A percentile compares a stretch with the other conserved stretches of the same genome.
These are phyloP conservation scores for Muscicapa comitata DNA, from an alignment of 2,797 vertebrate genomes.

Conservation along the genomic window DNA sequence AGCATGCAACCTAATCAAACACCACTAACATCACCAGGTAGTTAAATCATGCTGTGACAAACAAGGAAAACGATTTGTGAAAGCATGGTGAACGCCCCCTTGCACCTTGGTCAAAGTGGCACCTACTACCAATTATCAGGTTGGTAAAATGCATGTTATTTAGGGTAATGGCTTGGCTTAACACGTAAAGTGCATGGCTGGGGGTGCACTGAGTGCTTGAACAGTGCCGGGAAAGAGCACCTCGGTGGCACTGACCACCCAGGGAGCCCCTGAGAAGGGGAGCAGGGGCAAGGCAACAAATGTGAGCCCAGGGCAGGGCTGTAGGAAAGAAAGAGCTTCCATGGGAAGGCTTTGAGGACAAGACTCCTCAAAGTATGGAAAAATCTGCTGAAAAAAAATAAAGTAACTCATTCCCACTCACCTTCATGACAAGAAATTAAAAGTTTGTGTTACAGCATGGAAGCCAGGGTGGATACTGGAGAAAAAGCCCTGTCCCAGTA, in stretches of 20 bases:
- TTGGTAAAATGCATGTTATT: not conserved
- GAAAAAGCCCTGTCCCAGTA: not conserved
- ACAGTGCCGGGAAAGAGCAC: not conserved
- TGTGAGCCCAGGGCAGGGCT: not conserved
- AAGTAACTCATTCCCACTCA: not conserved
- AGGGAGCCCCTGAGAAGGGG: not conserved
- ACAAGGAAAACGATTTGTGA: not conserved
- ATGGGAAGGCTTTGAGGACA: not conserved
- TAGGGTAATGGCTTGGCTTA: not conserved
- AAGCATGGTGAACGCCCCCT: not conserved
- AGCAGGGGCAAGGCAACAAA: not conserved
- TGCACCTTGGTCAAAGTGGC: not conserved
- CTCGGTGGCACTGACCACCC: not conserved
- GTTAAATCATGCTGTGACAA: conserved; percentile 26
- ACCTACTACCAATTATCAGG: not conserved
- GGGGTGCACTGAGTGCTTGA: not conserved
- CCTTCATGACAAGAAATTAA: not conserved
- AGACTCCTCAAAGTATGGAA: not conserved
- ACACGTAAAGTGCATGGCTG: not conserved
- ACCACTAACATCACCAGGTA: not conserved
- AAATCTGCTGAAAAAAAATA: not conserved
- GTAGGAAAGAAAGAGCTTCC: not conserved
- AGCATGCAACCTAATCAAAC: conserved; percentile 8
- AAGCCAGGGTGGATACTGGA: not conserved
- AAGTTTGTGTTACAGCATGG: not conserved